These are phyloP conservation scores for Cordilura impudica DNA, from an alignment of 2,888 invertebrate genomes.

Conservation along the genomic window DNA sequence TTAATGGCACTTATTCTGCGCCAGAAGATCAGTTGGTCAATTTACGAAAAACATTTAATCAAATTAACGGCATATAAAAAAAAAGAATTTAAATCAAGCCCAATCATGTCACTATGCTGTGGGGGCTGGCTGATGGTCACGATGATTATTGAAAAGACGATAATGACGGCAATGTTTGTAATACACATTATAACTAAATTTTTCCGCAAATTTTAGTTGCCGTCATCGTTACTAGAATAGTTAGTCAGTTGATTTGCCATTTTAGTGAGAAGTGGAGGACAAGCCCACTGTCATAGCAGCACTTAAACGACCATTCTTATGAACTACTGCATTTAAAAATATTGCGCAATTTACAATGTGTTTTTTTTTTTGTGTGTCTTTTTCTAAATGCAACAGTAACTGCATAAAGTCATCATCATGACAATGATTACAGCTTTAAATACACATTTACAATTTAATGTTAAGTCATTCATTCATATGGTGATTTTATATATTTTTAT, in stretches of 20 bases:
- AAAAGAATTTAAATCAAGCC: constrained; percentile 8
- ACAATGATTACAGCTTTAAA: constrained; percentile 31
- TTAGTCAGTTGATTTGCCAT: not conserved
- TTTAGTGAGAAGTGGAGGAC: not conserved
- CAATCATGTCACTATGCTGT: not conserved
- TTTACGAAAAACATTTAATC: constrained; percentile 39
- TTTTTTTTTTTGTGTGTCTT: constrained; percentile 10
- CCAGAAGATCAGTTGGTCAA: constrained; percentile 41
- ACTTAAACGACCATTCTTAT: not conserved
- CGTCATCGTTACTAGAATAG: not conserved
- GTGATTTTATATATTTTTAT: constrained; percentile 21
- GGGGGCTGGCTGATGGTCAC: too few relatives aligned
- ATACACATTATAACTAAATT: not conserved
- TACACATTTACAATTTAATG: not conserved
- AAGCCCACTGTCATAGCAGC: constrained; percentile 26
- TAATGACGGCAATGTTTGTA: not conserved
- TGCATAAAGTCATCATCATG: constrained; percentile 24
- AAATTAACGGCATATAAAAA: constrained; percentile 38
- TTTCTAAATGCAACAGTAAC: constrained; percentile 5
- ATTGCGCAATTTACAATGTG: constrained; percentile 45
- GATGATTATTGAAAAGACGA: not conserved
- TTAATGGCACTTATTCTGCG: constrained; percentile 25
- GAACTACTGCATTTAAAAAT: not conserved
- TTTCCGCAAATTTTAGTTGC: not conserved
- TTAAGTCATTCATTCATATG: constrained; percentile 2